These are phyloP conservation scores for Xanthorhoe spadicearia DNA, from an alignment of 2,888 invertebrate species.

Conservation along the genomic window DNA sequence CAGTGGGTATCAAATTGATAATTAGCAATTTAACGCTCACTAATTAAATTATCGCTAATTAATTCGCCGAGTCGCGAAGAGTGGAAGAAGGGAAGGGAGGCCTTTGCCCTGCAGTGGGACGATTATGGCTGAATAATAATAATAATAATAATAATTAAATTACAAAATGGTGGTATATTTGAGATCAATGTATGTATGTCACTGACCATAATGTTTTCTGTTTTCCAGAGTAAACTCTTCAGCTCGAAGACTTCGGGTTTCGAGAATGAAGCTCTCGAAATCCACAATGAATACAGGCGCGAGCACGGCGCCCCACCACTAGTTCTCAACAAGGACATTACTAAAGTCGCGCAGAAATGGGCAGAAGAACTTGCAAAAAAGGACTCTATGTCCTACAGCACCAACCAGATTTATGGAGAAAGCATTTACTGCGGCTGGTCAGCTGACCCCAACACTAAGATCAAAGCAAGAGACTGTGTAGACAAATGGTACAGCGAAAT, in stretches of 20 bases:
- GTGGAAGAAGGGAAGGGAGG: too few relatives aligned
- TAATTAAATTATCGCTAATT: too few relatives aligned
- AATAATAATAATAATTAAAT: too few relatives aligned
- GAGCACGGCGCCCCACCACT: conserved; percentile 79
- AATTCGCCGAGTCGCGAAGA: too few relatives aligned
- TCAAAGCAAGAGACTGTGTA: conserved; percentile 88
- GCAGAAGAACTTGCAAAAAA: conserved; percentile 87
- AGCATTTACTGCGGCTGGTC: conserved; percentile 90
- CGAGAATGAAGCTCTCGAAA: conserved; percentile 73
- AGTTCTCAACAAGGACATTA: conserved; percentile 86
- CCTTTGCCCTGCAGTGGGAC: too few relatives aligned
- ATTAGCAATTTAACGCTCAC: too few relatives aligned
- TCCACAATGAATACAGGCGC: conserved; percentile 74
- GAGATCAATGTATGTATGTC: too few relatives aligned
- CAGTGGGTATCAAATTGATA: too few relatives aligned
- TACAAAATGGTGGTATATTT: too few relatives aligned
- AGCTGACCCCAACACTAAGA: conserved; percentile 86
- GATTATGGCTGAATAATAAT: too few relatives aligned
- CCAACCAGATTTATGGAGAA: conserved; percentile 87
- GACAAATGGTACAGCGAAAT: conserved; percentile 92
- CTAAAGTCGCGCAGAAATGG: conserved; percentile 88
- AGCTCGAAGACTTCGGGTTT: conserved; percentile 70
- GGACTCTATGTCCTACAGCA: conserved; percentile 87
- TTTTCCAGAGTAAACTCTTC: conserved; percentile 74
- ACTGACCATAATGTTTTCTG: conserved; percentile 7